Base-by-base conservation (phyloP, 1,140 invertebrate species). In the Cryptotermes secundus region DNA sequence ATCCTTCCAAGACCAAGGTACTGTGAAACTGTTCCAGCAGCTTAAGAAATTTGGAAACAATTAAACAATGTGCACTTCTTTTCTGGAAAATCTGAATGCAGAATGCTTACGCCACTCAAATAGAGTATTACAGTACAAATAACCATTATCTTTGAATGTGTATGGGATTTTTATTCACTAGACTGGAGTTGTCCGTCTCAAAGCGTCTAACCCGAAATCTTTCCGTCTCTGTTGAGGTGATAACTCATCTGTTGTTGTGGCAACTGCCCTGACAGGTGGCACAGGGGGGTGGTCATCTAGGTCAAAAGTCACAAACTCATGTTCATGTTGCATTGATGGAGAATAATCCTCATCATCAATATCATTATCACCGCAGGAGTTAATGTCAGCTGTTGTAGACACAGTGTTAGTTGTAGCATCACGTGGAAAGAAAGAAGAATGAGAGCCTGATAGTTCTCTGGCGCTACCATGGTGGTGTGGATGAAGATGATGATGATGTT, bases 381-480 rank as follows among this genome's bases (percentile, higher is more conserved):
- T 88, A 83, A 91, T 90, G 87, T 92, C 91, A 31, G 90, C 91
- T 84, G 92, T 91, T n/a, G 91, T 92, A 84, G 91, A 91, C 42
- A 92, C 89, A 88, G 92, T 92, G 86, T 92, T 90, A 83, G 90
- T 90, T 35, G 92, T 91, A 34, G 90, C 87, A 86, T 92, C 90
- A 34, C 91, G 88, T 34, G 91, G 90, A 84, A 91, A 88, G 34
- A 59, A 49, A 26, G 83, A 72, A 34, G 49, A 80, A 49, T n/a
- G 42, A 3, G 84, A 84, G 12, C 22, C 81, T 36, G 81, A 82
- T 9, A 36, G 38, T 31, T 36, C n/a, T 38, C 36, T 38, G n/a
- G 81, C 36, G 9, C 81, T 38, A 31, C 65, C 72, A 42, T 84
- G 83, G 3, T 49, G 83, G 31, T 83, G 80, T 12, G 80, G 80